Evolutionary conservation across 1,140 invertebrate genomes (phyloP).

Genomic region (Megalonaias nervosa): DNA sequence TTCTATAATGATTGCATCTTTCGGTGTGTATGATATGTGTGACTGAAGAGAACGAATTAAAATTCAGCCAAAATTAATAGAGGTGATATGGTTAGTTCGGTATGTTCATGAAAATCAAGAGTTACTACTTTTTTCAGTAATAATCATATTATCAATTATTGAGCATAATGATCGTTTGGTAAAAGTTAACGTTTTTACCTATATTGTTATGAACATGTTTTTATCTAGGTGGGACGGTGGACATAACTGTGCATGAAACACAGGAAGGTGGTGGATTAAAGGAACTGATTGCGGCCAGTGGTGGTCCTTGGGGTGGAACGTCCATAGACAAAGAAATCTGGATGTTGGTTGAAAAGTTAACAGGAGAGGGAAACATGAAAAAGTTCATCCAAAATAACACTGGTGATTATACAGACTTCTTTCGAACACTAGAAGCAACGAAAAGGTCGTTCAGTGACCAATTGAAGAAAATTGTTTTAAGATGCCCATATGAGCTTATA

Average conservation of each 20-base stretch:
- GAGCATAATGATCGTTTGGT: no score
- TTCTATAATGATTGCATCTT: no score
- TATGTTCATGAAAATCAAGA: no score
- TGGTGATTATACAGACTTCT: conserved; percentile 3
- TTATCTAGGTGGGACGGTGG: conserved; percentile 24
- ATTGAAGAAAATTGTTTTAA: background rate
- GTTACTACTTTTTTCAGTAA: no score
- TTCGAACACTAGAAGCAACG: conserved; percentile 9
- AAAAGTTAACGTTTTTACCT: no score
- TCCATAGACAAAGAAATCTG: conserved; percentile 17
- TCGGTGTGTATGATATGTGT: no score
- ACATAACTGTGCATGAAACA: conserved; percentile 24
- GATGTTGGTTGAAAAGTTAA: conserved; percentile 1
- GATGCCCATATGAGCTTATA: background rate
- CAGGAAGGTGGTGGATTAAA: conserved; percentile 1
- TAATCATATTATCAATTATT: no score
- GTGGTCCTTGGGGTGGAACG: conserved; percentile 24
- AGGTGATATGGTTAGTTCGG: no score
- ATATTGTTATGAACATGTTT: background rate
- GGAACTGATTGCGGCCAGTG: conserved; percentile 18
- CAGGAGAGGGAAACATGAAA: background rate
- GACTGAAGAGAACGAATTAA: no score
- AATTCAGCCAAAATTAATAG: no score
- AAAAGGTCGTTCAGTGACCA: background rate
- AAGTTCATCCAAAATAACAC: background rate